Evolutionary conservation across 2,888 invertebrate genomes (phyloP), one percentile per base, ranked within the genome.

Genomic region (Nymphalis urticae): DNA sequence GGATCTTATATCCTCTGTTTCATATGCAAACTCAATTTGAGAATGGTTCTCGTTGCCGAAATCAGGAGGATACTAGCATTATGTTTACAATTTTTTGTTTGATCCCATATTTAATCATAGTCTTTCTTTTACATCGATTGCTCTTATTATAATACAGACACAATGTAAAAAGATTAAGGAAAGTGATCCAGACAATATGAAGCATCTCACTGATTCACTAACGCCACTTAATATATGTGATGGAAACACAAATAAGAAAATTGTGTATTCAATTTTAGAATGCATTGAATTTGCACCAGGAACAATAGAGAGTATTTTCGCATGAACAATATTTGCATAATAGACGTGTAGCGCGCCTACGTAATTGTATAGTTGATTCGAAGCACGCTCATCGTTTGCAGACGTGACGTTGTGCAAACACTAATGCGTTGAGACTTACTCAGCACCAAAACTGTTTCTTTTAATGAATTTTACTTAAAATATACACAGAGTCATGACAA

Each of bases 361-460:
- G 50, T 64, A 66, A 69, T 71, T 69, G 63, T 68, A 61, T 36
- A 42, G 63, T 72, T 64, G 75, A 75, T 51, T 63, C 68, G 66
- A 63, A 73, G 69, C 75, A 73, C 68, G 73, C 24, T 53, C 53
- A 53, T 53, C 53, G 53, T 53, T 53, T 53, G 21, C 53, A 53
- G 24, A 24, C 53, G 24, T 24, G 53, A 53, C 53, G 51, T 19
- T 53, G 53, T 53, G 53, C 24, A 53, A 53, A 53, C 24, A 24
- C 53, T 53, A 53, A 53, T 53, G 53, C 24, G 21, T 53, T 24
- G 16, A 24, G 53, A 53, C 53, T 24, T 24, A 24, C 24, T 24
- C 24, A 24, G 24, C 53, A 53, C 53, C 24, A 53, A 62, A 42
- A 13, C 10, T 53, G 24, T 53, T 53, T 53, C 10, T 5, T 24